phyloP scores from a whole-genome alignment of 2,888 invertebrate species.

The Gastracanthus pulcherrimus region DNA sequence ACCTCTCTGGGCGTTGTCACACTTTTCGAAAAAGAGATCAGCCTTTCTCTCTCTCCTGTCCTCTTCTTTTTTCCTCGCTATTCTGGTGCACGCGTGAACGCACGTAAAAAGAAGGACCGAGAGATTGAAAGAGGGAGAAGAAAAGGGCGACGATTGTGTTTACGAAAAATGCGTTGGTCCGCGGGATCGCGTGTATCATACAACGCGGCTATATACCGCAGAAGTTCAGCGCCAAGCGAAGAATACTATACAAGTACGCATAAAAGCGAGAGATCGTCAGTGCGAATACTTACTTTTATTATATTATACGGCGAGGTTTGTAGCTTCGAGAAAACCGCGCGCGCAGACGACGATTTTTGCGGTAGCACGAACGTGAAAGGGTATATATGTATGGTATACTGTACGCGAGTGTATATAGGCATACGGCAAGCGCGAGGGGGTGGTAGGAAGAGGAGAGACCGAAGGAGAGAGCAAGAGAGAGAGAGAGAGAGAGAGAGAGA shows the following conservation, averaged over 20 bases:
- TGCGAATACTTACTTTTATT: too few species aligned
- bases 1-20: background rate
- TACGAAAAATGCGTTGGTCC: background rate
- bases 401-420: too few species aligned
- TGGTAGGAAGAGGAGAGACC: background rate
- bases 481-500: conserved; percentile 1
- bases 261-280: background rate
- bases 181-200: background rate
- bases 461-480: background rate
- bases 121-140: background rate
- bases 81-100: too few species aligned
- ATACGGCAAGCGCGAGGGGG: background rate
- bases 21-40: background rate
- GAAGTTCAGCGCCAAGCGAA: too few species aligned
- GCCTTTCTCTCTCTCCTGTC: background rate
- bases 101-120: background rate
- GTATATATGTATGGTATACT: too few species aligned
- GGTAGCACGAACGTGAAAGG: background rate
- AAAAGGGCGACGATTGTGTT: background rate
- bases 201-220: too few species aligned
- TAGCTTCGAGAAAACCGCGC: too few species aligned
- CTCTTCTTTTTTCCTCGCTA: background rate
- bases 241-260: background rate
- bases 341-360: conserved; percentile 21
- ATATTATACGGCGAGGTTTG: too few species aligned